These are phyloP conservation scores for Mythimna lalbum DNA, from an alignment of 2,888 invertebrate species.

Conservation along the genomic window DNA sequence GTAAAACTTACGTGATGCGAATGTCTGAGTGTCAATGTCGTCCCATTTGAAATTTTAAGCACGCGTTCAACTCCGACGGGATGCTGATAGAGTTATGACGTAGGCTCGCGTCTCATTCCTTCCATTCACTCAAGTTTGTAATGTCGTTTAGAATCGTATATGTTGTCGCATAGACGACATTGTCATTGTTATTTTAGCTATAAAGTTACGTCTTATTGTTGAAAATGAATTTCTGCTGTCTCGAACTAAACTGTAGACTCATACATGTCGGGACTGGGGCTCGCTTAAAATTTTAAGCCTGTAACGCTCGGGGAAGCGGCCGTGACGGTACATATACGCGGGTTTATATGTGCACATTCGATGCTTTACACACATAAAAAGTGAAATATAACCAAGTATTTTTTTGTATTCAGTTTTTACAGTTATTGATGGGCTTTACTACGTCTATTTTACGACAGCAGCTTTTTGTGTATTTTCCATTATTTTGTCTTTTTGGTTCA, in stretches of 20 bases:
- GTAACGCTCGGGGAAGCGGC: constrained; percentile 2
- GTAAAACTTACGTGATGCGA: constrained; percentile 73
- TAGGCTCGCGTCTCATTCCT: constrained; percentile 22
- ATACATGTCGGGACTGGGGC: constrained; percentile 1
- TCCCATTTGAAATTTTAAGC: constrained; percentile 58
- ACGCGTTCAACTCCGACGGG: constrained; percentile 36
- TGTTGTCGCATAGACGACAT: not conserved
- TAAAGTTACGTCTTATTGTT: constrained; percentile 18
- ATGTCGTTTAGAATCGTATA: not conserved
- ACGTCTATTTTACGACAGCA: constrained; percentile 30
- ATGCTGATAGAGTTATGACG: constrained; percentile 44
- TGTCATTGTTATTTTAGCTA: constrained; percentile 3
- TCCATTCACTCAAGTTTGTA: constrained; percentile 22
- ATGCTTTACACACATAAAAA: constrained; percentile 38
- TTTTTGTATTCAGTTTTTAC: constrained; percentile 39
- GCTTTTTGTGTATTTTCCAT: constrained; percentile 35
- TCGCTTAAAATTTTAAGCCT: constrained; percentile 29
- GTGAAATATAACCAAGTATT: constrained; percentile 38
- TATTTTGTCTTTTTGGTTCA: constrained; percentile 16
- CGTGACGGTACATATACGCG: constrained; percentile 49
- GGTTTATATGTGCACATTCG: constrained; percentile 17
- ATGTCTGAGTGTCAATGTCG: constrained; percentile 61
- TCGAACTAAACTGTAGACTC: constrained; percentile 26
- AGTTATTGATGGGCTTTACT: constrained; percentile 47
- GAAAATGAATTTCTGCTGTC: constrained; percentile 16